Conservation (phyloP, 2,888 invertebrate genomes). For the Pristionchus fissidentatus region DNA sequence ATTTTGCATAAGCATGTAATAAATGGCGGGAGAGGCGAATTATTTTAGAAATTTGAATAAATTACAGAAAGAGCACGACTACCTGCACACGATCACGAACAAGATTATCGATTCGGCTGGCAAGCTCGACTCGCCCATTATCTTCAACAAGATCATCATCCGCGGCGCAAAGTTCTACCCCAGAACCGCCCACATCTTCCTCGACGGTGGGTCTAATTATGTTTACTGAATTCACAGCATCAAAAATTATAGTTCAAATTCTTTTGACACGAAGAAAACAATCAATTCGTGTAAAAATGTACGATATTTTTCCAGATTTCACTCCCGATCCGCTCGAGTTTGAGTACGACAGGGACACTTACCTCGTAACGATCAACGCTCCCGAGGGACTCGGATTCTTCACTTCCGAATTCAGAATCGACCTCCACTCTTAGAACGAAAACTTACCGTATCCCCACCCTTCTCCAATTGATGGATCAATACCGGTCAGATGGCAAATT, state of each 20-base stretch:
- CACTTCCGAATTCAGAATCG: constrained; percentile 75
- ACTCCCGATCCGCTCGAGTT: constrained; percentile 65
- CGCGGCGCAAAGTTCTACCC: constrained; percentile 77
- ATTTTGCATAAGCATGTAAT: neutral
- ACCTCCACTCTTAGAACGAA: constrained; percentile 60
- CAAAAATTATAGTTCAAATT: neutral
- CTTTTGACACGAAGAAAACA: neutral
- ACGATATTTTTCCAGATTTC: constrained; percentile 61
- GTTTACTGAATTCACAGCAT: neutral
- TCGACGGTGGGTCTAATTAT: constrained; percentile 63
- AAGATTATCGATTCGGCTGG: constrained; percentile 73
- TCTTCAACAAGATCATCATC: constrained; percentile 78
- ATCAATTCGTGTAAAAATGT: too few species aligned
- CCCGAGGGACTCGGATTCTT: constrained; percentile 76
- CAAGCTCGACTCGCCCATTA: constrained; percentile 76
- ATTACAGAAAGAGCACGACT: constrained; percentile 67
- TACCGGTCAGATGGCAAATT: neutral
- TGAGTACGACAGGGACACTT: constrained; percentile 61
- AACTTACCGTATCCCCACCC: neutral
- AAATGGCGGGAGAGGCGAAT: neutral
- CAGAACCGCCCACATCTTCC: constrained; percentile 74
- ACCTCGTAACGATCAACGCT: constrained; percentile 76
- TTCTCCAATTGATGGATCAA: neutral
- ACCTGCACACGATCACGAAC: constrained; percentile 72
- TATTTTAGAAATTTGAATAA: neutral